Base-by-base conservation (phyloP, 2,797 vertebrate species). In the Acanthornis magna region DNA sequence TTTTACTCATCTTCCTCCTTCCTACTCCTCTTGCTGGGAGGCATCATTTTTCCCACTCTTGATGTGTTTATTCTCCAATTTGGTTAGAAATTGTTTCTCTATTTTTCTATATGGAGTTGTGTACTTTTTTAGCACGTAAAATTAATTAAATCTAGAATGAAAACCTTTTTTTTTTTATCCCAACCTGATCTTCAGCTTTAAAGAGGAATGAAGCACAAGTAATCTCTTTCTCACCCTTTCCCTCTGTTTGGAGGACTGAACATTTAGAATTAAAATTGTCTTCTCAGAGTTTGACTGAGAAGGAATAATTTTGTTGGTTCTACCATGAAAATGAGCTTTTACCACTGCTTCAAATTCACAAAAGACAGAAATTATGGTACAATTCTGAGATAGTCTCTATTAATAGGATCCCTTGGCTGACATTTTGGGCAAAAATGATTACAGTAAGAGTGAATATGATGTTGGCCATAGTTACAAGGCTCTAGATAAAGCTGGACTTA, bases 1-100 rank as follows among this genome's bases (percentile, higher is more conserved):
- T 61, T 93, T 94, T 94, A 88, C 92, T 90, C 58, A 53, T 96
- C 88, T 91, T 94, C 89, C 29, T 73, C 60, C 34, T 91, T 93
- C 63, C 26, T 38, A 50, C 34, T 88, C 40, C 25, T 94, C 79
- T 96, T 86, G 92, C 95, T 92, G 68, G 74, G 45, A 95, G 96
- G 96, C 96, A 95, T 93, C 1, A 55, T 97, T 96, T 97, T 72
- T 54, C 81, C 79, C 53, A 22, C 45, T 76, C 40, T 81, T 4
- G 3, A 81, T 66, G 81, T 82, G 67, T 72, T 94, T 93, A 54
- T 80, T 85, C 65, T 90, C 32, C 50, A 92, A 61, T 92, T 95
- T 93, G 82, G 29, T 94, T 95, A 95, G 82, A 93, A 96, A 93
- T 91, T 66, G 43, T 80, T 95, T 88, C 27, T 86, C 26, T 7